phyloP scores from a whole-genome alignment of 2,113 vertebrate genomes.

The Zosterops pallidus region DNA sequence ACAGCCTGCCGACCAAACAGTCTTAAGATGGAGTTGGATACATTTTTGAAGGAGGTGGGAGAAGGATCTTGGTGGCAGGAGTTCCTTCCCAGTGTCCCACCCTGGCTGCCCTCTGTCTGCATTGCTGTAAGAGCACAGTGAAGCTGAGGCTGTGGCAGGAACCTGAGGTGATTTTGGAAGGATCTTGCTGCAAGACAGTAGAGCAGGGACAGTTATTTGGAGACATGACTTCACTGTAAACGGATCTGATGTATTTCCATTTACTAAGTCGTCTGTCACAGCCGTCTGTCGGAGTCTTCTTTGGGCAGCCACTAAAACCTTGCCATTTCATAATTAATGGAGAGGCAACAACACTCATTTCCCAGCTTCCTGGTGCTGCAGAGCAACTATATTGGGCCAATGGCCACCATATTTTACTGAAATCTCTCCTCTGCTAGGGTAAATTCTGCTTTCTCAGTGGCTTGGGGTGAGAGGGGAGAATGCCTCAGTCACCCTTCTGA shows the following conservation, averaged over 20 bases:
- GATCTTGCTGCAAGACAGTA: not conserved
- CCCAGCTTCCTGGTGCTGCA: not conserved
- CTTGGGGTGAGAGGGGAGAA: not conserved
- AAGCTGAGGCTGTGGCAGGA: not conserved
- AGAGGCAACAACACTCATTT: not conserved
- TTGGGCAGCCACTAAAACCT: constrained; percentile 34
- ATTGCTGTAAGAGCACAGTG: not conserved
- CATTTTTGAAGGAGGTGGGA: rapidly evolving
- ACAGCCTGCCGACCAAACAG: not conserved
- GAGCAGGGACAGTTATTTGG: not conserved
- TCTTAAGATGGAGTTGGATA: not conserved
- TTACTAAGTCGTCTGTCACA: constrained; percentile 26
- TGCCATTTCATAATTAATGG: constrained; percentile 27
- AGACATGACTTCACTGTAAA: constrained; percentile 74
- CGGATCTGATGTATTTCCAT: constrained; percentile 51
- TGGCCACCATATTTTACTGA: not conserved
- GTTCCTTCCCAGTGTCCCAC: not conserved
- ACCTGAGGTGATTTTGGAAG: constrained; percentile 9
- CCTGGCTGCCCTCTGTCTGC: not conserved
- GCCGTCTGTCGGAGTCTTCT: constrained; percentile 45
- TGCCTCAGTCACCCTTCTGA: rapidly evolving
- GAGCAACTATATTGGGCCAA: not conserved
- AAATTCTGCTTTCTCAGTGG: not conserved
- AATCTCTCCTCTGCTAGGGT: not conserved
- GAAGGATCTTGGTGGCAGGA: not conserved